Percentiles rank a stretch among this genome's conserved stretches.
Conservation (phyloP, 2,113 vertebrate species). For the Sylvia atricapilla region DNA sequence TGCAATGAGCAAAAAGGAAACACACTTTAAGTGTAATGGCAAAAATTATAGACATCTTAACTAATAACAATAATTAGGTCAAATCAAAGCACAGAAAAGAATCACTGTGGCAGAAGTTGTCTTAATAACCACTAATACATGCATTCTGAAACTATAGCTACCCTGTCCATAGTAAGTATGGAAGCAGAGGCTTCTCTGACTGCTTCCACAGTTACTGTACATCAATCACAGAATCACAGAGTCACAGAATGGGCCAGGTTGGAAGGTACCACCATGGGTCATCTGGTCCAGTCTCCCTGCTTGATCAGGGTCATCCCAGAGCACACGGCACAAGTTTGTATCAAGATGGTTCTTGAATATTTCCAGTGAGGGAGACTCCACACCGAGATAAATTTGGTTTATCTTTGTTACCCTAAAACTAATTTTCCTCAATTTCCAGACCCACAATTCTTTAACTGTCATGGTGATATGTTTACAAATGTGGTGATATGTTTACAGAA, state of each 20-base stretch:
- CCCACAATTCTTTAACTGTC: neutral
- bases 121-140: neutral
- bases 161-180: neutral
- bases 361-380: neutral
- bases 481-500: neutral
- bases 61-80: neutral
- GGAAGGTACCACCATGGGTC: fast-evolving
- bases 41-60: neutral
- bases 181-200: neutral
- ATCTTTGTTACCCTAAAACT: neutral
- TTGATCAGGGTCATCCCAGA: neutral
- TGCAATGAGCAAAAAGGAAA: neutral
- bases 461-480: neutral
- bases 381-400: neutral
- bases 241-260: neutral
- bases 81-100: neutral
- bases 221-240: neutral
- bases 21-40: neutral
- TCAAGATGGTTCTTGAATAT: neutral
- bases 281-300: too few relatives aligned
- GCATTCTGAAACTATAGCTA: neutral
- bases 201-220: neutral
- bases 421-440: neutral
- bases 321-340: too few relatives aligned
- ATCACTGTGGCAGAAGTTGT: neutral